Conservation (phyloP, 2,797 vertebrate genomes). For the Pempheris klunzingeri region DNA sequence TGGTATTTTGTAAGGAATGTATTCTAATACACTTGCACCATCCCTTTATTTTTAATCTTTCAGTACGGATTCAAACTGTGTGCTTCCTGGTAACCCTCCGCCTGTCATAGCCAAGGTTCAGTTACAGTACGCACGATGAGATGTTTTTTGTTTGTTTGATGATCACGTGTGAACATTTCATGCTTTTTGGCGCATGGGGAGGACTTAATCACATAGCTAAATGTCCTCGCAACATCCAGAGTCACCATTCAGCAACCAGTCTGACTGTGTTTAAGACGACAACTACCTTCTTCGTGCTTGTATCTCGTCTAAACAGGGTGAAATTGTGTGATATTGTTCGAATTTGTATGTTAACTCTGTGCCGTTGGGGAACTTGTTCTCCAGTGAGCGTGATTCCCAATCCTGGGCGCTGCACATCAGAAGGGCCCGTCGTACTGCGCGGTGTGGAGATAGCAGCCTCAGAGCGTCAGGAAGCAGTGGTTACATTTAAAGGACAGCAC, state of each 20-base stretch:
- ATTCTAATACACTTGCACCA: slow-evolving; percentile 37
- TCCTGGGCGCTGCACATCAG: slow-evolving; percentile 16
- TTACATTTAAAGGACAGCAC: slow-evolving; percentile 1
- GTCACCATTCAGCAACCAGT: slow-evolving; percentile 7
- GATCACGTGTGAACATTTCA: slow-evolving; percentile 55
- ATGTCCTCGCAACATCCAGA: slow-evolving; percentile 7
- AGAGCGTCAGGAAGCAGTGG: background rate
- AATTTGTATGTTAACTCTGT: slow-evolving; percentile 42
- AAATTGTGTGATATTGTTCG: slow-evolving; percentile 46
- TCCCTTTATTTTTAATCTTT: slow-evolving; percentile 47
- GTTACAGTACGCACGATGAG: background rate
- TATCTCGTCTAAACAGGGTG: slow-evolving; percentile 62
- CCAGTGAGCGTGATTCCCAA: slow-evolving; percentile 44
- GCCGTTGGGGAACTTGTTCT: slow-evolving; percentile 38
- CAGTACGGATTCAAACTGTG: slow-evolving; percentile 15
- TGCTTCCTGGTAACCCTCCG: background rate
- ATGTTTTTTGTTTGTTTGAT: slow-evolving; percentile 51
- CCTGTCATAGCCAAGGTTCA: background rate
- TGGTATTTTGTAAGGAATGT: slow-evolving; percentile 39
- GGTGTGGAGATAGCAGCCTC: background rate
- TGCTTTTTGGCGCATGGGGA: slow-evolving; percentile 1
- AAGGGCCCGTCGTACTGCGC: background rate
- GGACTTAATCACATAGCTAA: slow-evolving; percentile 12
- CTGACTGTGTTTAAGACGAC: slow-evolving; percentile 25
- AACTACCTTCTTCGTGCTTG: slow-evolving; percentile 31